A percentile compares a stretch with the other conserved stretches of the same genome.
phyloP scores from a whole-genome alignment of 2,113 vertebrate species.

The Cephalopholis sonnerati region DNA sequence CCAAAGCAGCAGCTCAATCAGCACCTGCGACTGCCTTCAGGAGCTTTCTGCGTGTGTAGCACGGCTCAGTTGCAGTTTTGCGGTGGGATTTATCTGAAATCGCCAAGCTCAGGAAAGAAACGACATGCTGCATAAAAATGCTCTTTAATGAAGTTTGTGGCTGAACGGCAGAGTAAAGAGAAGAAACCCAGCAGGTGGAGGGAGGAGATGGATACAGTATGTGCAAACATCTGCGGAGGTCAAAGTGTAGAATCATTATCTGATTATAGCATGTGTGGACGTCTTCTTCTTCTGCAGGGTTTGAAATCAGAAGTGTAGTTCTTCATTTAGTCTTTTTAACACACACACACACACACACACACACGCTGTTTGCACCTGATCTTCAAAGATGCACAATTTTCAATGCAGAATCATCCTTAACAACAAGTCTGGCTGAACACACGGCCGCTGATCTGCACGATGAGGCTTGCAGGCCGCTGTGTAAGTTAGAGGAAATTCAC shows the following conservation, averaged over 20 bases:
- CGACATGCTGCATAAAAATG: background rate
- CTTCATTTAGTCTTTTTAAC: background rate
- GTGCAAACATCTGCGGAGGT: too few relatives aligned
- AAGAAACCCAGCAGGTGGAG: background rate
- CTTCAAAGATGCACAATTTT: background rate
- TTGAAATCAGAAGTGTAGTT: background rate
- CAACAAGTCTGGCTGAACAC: background rate
- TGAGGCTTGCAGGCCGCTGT: background rate
- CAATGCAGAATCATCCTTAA: background rate
- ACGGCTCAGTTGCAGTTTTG: background rate
- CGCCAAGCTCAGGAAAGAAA: background rate
- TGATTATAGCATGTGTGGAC: background rate
- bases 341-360: background rate
- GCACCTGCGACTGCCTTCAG: slow-evolving; percentile 1
- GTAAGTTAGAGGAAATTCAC: background rate
- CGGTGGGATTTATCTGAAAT: background rate
- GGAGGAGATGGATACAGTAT: slow-evolving; percentile 1
- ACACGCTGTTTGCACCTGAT: background rate
- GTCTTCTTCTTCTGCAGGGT: background rate
- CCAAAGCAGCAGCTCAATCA: background rate
- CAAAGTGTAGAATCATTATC: background rate
- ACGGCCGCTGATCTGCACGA: background rate
- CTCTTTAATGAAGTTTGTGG: background rate
- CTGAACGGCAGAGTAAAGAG: background rate
- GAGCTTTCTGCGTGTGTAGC: background rate